A percentile compares a stretch with the other conserved stretches of the same genome.
Conservation (phyloP, 2,888 invertebrate genomes). For the Latrodectus hesperus region DNA sequence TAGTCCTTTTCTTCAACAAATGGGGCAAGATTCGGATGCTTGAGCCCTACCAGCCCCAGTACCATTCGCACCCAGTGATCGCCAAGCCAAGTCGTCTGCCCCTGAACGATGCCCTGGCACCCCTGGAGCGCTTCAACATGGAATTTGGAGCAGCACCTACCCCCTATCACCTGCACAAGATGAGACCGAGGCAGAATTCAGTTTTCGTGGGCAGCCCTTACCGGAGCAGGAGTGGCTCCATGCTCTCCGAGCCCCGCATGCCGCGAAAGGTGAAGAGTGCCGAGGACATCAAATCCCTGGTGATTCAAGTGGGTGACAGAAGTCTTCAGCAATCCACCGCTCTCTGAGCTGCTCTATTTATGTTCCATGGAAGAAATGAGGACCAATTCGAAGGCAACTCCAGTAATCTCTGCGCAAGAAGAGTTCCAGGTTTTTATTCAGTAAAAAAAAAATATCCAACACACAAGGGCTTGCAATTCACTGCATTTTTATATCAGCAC, state of each 20-base stretch:
- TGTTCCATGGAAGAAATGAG: background rate
- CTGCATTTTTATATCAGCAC: background rate
- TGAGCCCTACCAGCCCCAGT: constrained; percentile 92
- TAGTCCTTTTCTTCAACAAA: constrained; percentile 92
- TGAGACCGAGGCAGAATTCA: constrained; percentile 84
- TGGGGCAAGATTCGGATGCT: constrained; percentile 96
- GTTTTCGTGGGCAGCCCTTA: constrained; percentile 83
- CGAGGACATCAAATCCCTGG: constrained; percentile 86
- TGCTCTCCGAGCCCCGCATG: constrained; percentile 81
- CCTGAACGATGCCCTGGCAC: constrained; percentile 52
- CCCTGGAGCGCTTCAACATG: constrained; percentile 58
- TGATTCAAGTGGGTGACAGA: constrained; percentile 62
- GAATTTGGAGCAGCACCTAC: constrained; percentile 56
- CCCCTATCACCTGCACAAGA: constrained; percentile 40
- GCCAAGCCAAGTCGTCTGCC: constrained; percentile 57
- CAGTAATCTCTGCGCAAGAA: background rate
- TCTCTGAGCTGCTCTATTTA: constrained; percentile 18
- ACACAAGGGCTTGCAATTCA: background rate
- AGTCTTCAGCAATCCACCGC: constrained; percentile 63
- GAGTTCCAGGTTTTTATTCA: too few species aligned
- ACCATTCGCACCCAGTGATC: constrained; percentile 79
- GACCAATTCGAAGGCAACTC: background rate
- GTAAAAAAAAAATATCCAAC: background rate
- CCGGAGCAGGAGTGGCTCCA: constrained; percentile 74
- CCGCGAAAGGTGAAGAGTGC: constrained; percentile 87